A percentile compares a stretch with the other conserved stretches of the same genome.
Evolutionary conservation across 2,113 vertebrate species (phyloP).

Genomic region (Hippotragus niger): DNA sequence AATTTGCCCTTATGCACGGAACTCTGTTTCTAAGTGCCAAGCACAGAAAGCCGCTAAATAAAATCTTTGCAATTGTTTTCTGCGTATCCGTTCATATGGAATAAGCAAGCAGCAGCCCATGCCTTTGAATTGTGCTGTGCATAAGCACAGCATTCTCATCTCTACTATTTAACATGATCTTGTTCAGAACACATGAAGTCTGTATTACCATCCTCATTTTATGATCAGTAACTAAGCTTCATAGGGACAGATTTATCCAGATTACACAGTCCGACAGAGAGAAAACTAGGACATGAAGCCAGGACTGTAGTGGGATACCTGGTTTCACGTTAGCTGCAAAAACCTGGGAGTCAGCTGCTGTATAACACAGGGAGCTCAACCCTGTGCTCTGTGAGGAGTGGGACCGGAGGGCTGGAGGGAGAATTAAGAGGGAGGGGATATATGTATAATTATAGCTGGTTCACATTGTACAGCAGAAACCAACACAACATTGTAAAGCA

Average conservation of each 20-base stretch:
- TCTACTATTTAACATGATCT: not conserved
- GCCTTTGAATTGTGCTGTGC: not conserved
- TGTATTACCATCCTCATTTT: not conserved
- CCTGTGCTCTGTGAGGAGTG: not conserved
- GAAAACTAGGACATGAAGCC: not conserved
- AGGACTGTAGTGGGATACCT: not conserved
- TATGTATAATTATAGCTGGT: not conserved
- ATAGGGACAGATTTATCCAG: not conserved
- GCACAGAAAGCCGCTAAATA: slow-evolving; percentile 94
- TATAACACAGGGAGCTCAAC: not conserved
- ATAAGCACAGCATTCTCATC: not conserved
- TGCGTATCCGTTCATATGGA: slow-evolving; percentile 52
- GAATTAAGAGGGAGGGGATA: not conserved
- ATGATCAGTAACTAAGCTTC: not conserved
- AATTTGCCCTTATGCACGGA: slow-evolving; percentile 89
- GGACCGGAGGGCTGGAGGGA: not conserved
- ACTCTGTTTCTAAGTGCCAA: slow-evolving; percentile 96
- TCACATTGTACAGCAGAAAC: not conserved
- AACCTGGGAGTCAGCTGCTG: not conserved
- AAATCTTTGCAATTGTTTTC: slow-evolving; percentile 87
- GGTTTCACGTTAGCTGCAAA: not conserved
- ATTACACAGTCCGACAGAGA: not conserved
- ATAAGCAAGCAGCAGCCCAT: not conserved
- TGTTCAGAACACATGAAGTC: not conserved
- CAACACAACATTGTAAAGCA: not conserved